Conservation (phyloP, 2,113 vertebrate species). For the Laterallus jamaicensis region DNA sequence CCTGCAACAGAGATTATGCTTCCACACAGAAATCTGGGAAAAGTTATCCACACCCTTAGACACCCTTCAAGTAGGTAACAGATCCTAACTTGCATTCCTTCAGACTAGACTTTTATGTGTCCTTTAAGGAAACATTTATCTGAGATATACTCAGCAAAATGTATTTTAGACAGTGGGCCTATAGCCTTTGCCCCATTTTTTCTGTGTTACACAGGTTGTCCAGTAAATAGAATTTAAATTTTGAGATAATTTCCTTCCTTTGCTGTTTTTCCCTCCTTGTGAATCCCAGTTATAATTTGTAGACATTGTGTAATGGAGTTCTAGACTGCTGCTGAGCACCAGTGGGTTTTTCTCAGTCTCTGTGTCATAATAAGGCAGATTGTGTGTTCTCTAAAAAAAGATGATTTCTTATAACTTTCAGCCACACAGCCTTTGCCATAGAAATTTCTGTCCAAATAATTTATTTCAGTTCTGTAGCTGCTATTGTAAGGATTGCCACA, state of each 20-base stretch:
- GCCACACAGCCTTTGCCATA: not conserved
- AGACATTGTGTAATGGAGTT: not conserved
- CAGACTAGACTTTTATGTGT: not conserved
- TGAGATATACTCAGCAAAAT: not conserved
- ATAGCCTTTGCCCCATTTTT: not conserved
- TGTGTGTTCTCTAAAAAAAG: not conserved
- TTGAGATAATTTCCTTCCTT: not conserved
- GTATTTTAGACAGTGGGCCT: not conserved
- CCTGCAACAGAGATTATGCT: not conserved
- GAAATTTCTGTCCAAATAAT: not conserved
- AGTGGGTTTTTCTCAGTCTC: not conserved
- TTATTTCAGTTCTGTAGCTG: not conserved
- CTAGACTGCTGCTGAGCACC: not conserved
- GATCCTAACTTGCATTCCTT: not conserved
- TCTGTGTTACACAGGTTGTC: not conserved
- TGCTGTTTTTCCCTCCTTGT: not conserved
- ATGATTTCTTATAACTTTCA: not conserved
- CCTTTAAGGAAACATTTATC: not conserved
- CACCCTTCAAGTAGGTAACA: not conserved
- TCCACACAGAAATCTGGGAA: not conserved
- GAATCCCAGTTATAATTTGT: not conserved
- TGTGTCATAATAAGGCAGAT: not conserved
- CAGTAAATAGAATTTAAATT: not conserved
- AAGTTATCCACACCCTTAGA: not conserved
- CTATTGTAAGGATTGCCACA: not conserved